Evolutionary conservation across 2,888 invertebrate genomes (phyloP), one percentile per base, ranked within the genome.

Genomic region (Drosophila demipolita): DNA sequence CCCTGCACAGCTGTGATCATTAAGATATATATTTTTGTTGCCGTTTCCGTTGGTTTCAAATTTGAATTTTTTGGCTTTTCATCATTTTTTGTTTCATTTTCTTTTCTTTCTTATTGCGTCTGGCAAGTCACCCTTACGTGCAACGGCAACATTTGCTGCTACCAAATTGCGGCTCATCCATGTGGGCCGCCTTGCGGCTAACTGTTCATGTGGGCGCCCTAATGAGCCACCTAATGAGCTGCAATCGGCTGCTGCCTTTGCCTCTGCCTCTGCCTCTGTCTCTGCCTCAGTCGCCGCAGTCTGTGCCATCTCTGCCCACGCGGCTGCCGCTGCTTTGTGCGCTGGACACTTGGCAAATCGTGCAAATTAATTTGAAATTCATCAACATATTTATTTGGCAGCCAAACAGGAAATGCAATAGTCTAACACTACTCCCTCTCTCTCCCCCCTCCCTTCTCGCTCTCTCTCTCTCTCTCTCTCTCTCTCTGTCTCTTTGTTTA

Each of bases 361-460:
- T 57, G 57, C 69, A 81, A 81, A 89, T 85, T 87, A 83, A 89
- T 83, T 79, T 75, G 76, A 83, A 75, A 85, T 89, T 70, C 82
- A 85, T 85, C 89, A 89, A 70, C 70, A 72, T 71, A 73, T 83
- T 83, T 68, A 66, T 62, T 76, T 73, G 87, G 82, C 78, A 70
- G 73, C 58, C 61, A 66, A 86, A 83, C 89, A 84, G 83, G 83
- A 84, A 83, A 83, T 88, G 89, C 86, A 75, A 77, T 59, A 53
- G 63, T 20, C 62, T 52, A 58, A 7, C 20, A 3, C 40, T 32
- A 45, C 57, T 32, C 17, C 26, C 45, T 2, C 20, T n/a, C 20
- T n/a, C 40, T 7, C 26, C 40, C 1, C 45, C 20, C 26, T 20
- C 42, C 29, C n/a, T 54, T 42, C 32, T 17, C 49, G n/a, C 53